Percentiles rank a stretch among this genome's conserved stretches.
Evolutionary conservation across 2,888 invertebrate species (phyloP).

Genomic region (Idaea biselata): DNA sequence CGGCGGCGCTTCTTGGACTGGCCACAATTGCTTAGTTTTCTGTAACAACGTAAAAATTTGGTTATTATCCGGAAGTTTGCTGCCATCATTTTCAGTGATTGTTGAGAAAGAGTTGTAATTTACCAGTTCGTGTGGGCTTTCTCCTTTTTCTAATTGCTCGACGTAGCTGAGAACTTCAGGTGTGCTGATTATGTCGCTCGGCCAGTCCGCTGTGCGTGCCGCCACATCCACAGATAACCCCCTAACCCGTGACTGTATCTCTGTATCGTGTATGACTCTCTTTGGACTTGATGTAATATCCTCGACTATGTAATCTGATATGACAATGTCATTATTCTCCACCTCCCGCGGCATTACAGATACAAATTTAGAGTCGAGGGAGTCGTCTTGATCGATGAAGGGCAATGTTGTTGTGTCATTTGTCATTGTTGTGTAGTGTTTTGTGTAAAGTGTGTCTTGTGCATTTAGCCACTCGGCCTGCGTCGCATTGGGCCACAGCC

Average conservation of each 20-base stretch:
- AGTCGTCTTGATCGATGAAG: slow-evolving; percentile 68
- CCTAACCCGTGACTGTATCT: slow-evolving; percentile 32
- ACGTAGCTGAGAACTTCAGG: slow-evolving; percentile 71
- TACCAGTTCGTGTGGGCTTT: slow-evolving; percentile 50
- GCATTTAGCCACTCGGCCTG: slow-evolving; percentile 47
- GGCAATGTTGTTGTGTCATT: slow-evolving; percentile 57
- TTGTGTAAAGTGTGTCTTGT: slow-evolving; percentile 47
- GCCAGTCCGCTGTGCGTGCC: slow-evolving; percentile 45
- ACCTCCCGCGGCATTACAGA: slow-evolving; percentile 65
- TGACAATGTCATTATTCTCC: slow-evolving; percentile 56
- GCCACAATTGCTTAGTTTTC: slow-evolving; percentile 44
- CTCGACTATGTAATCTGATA: slow-evolving; percentile 56
- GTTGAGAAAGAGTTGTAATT: slow-evolving; percentile 24
- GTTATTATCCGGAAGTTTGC: not conserved
- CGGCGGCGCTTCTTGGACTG: slow-evolving; percentile 31
- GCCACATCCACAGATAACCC: slow-evolving; percentile 58
- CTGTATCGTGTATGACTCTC: slow-evolving; percentile 28
- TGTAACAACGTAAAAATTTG: slow-evolving; percentile 35
- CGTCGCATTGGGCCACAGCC: slow-evolving; percentile 50
- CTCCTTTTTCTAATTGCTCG: slow-evolving; percentile 70
- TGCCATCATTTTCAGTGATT: not conserved
- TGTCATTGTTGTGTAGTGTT: slow-evolving; percentile 30
- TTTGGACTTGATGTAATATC: slow-evolving; percentile 31
- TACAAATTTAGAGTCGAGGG: slow-evolving; percentile 59
- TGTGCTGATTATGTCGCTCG: slow-evolving; percentile 61